Evolutionary conservation across 2,113 vertebrate genomes (phyloP).

Genomic region (Macquaria australasica): DNA sequence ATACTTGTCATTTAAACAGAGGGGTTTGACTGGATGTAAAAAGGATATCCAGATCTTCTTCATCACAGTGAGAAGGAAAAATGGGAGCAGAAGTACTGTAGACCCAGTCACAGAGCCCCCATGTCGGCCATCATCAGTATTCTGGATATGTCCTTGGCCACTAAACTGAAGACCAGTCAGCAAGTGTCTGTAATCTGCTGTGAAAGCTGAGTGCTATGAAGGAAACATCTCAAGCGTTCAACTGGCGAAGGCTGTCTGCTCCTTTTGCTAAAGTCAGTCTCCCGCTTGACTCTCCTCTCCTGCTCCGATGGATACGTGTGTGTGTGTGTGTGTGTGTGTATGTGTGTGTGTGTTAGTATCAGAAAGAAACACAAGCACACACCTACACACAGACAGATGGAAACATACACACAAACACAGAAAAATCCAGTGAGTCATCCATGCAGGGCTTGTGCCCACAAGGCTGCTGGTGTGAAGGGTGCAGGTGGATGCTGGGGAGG

Average conservation of each 20-base stretch:
- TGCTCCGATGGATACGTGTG: conserved; percentile 44
- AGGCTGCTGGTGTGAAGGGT: conserved; percentile 43
- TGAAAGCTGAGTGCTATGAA: conserved; percentile 66
- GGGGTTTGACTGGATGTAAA: neutral
- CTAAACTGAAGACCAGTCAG: conserved; percentile 63
- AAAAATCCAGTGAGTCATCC: conserved; percentile 53
- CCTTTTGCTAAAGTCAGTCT: conserved; percentile 74
- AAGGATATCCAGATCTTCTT: neutral
- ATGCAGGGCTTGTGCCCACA: conserved; percentile 38
- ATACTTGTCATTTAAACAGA: neutral
- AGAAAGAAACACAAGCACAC: conserved; percentile 33
- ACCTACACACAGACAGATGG: conserved; percentile 41
- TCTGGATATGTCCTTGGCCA: conserved; percentile 47
- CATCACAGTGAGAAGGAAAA: neutral
- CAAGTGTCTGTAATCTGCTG: conserved; percentile 73
- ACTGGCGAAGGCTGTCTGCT: conserved; percentile 61
- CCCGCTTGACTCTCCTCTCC: conserved; percentile 71
- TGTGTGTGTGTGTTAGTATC: neutral
- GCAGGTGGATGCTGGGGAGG: conserved; percentile 31
- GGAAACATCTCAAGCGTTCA: conserved; percentile 76
- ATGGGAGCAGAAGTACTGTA: neutral
- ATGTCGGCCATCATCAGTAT: conserved; percentile 49
- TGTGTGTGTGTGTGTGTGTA: conserved; percentile 8
- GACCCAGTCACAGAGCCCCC: neutral
- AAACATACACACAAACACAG: conserved; percentile 30